These are phyloP conservation scores for Apodemia hepburni DNA, from an alignment of 2,888 invertebrate genomes.

Conservation along the genomic window DNA sequence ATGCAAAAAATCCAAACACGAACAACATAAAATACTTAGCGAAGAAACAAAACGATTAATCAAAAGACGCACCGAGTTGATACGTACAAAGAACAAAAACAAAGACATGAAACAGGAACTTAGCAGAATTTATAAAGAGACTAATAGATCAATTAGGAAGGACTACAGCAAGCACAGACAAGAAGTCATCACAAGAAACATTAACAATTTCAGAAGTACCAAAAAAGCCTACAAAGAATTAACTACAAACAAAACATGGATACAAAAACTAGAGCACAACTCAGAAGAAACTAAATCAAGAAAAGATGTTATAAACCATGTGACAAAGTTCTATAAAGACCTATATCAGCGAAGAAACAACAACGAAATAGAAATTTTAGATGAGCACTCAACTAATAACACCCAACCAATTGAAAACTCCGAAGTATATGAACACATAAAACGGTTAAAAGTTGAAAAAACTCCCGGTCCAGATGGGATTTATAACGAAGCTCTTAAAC, in stretches of 20 bases:
- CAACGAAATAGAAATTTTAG: not conserved
- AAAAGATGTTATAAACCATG: slow-evolving; percentile 23
- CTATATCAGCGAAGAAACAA: slow-evolving; percentile 16
- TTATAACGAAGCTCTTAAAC: slow-evolving; percentile 30
- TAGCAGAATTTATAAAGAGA: slow-evolving; percentile 18
- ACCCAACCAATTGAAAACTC: slow-evolving; percentile 15
- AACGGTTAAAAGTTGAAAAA: slow-evolving; percentile 20
- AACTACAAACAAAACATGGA: slow-evolving; percentile 24
- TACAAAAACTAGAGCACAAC: slow-evolving; percentile 19
- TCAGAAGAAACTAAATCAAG: slow-evolving; percentile 24
- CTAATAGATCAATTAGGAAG: slow-evolving; percentile 20
- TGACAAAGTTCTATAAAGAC: slow-evolving; percentile 27
- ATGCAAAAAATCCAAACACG: slow-evolving; percentile 5
- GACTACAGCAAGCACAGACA: slow-evolving; percentile 24
- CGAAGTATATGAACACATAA: slow-evolving; percentile 18
- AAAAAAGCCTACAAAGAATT: slow-evolving; percentile 24
- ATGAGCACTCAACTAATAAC: not conserved
- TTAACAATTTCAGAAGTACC: slow-evolving; percentile 26
- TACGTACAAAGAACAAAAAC: slow-evolving; percentile 16
- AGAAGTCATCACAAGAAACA: slow-evolving; percentile 25
- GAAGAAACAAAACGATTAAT: slow-evolving; percentile 18
- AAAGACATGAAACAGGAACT: slow-evolving; percentile 24
- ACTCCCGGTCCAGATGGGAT: slow-evolving; percentile 29
- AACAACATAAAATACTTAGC: slow-evolving; percentile 17
- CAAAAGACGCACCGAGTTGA: slow-evolving; percentile 17